These are phyloP conservation scores for Aphaenogaster ashmeadi DNA, from an alignment of 1,140 invertebrate genomes.

Conservation along the genomic window DNA sequence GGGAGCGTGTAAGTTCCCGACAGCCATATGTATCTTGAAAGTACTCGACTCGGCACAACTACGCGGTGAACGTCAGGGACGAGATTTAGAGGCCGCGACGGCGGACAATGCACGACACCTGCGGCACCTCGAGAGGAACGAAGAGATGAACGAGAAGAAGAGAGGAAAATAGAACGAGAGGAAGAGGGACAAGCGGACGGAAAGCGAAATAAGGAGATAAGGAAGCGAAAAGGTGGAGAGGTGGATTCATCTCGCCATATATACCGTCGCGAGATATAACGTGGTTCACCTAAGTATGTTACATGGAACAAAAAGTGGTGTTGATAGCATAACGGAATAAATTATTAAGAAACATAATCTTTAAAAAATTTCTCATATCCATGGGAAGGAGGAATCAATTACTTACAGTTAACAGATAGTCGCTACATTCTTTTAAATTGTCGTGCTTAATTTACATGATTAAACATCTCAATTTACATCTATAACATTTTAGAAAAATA, in stretches of 20 bases:
- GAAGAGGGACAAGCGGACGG: neutral
- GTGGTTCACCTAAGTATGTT: constrained; percentile 57
- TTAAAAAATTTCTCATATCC: constrained; percentile 67
- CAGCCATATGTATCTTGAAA: constrained; percentile 79
- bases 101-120: constrained; percentile 84
- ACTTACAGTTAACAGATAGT: neutral
- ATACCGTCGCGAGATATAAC: constrained; percentile 53
- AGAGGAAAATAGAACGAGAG: constrained; percentile 36
- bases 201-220: constrained; percentile 32
- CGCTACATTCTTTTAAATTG: neutral
- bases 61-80: constrained; percentile 79
- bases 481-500: neutral
- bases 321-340: constrained; percentile 62
- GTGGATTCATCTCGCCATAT: constrained; percentile 52
- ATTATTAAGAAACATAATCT: constrained; percentile 48
- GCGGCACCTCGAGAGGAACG: constrained; percentile 76
- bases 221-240: neutral
- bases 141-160: constrained; percentile 34
- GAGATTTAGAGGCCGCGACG: constrained; percentile 84
- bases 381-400: constrained; percentile 14
- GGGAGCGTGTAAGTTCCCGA: constrained; percentile 76
- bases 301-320: constrained; percentile 67
- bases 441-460: neutral
- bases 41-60: constrained; percentile 77
- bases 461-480: neutral